phyloP scores from a whole-genome alignment of 2,113 vertebrate genomes.

The Corynorhinus townsendii region DNA sequence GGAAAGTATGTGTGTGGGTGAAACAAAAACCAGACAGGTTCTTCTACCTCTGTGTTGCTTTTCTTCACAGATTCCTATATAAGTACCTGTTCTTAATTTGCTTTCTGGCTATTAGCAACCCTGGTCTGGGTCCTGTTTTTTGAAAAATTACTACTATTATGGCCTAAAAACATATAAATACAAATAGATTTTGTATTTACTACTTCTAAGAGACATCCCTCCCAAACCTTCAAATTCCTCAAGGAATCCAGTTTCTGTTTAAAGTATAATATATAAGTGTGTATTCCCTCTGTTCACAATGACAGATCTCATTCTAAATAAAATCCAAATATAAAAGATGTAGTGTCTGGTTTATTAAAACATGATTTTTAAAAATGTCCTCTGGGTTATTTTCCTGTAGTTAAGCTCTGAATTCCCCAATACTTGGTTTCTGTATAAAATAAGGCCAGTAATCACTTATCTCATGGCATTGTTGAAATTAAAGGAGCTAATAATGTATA shows the following conservation, averaged over 20 bases:
- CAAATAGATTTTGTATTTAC: not conserved
- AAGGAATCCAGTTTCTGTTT: slow-evolving; percentile 19
- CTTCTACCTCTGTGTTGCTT: not conserved
- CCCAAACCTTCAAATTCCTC: not conserved
- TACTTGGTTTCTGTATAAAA: slow-evolving; percentile 18
- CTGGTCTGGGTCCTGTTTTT: not conserved
- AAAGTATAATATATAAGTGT: not conserved
- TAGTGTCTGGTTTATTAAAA: slow-evolving; percentile 6
- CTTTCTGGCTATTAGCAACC: not conserved
- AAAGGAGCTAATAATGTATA: not conserved
- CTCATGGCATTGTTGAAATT: not conserved
- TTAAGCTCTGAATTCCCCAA: not conserved
- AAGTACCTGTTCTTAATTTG: not conserved
- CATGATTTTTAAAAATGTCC: not conserved
- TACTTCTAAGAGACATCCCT: not conserved
- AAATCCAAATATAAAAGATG: not conserved
- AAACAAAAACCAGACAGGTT: not conserved
- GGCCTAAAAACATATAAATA: not conserved
- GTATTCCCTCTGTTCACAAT: not conserved
- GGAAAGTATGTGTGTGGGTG: not conserved
- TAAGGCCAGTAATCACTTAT: not conserved
- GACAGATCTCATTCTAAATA: slow-evolving; percentile 6
- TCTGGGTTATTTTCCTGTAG: not conserved
- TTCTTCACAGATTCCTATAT: not conserved
- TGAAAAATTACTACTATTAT: not conserved